phyloP scores from a whole-genome alignment of 2,888 invertebrate genomes.

The Drosophila niveifrons region DNA sequence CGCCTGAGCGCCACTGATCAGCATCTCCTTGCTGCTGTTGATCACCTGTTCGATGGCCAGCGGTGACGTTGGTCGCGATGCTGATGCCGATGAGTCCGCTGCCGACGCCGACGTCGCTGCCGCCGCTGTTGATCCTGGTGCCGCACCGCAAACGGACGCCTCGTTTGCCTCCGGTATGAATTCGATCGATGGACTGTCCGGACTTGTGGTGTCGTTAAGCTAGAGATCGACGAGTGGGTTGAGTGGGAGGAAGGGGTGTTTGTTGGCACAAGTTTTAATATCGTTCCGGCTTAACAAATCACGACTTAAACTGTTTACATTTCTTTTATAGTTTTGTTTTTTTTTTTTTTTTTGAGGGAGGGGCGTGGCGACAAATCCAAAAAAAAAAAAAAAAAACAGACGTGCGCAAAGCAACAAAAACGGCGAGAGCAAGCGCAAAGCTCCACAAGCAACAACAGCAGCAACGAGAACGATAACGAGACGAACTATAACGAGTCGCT shows the following conservation, averaged over 20 bases:
- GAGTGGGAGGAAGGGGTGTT: conserved; percentile 25
- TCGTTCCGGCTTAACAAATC: conserved; percentile 23
- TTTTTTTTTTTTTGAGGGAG: background rate
- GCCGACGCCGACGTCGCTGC: conserved; percentile 20
- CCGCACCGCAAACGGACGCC: conserved; percentile 33
- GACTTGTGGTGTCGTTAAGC: conserved; percentile 76
- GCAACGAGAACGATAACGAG: background rate
- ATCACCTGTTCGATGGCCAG: conserved; percentile 60
- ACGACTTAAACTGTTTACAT: conserved; percentile 19
- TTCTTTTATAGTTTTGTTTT: background rate
- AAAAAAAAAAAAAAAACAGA: background rate
- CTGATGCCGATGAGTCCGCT: conserved; percentile 55
- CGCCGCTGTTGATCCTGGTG: too few relatives aligned
- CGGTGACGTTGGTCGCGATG: conserved; percentile 86
- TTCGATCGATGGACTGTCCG: conserved; percentile 82
- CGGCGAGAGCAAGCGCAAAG: background rate
- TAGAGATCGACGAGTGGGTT: conserved; percentile 52
- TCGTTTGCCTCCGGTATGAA: conserved; percentile 78
- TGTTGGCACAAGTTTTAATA: conserved; percentile 32
- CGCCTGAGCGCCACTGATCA: conserved; percentile 70
- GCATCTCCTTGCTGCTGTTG: conserved; percentile 79
- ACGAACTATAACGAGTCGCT: background rate
- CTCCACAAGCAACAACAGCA: conserved; percentile 8
- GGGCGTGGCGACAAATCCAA: conserved; percentile 22
- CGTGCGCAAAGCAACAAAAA: conserved; percentile 32